phyloP scores from a whole-genome alignment of 2,888 invertebrate species.

The Cynaeus angustus region DNA sequence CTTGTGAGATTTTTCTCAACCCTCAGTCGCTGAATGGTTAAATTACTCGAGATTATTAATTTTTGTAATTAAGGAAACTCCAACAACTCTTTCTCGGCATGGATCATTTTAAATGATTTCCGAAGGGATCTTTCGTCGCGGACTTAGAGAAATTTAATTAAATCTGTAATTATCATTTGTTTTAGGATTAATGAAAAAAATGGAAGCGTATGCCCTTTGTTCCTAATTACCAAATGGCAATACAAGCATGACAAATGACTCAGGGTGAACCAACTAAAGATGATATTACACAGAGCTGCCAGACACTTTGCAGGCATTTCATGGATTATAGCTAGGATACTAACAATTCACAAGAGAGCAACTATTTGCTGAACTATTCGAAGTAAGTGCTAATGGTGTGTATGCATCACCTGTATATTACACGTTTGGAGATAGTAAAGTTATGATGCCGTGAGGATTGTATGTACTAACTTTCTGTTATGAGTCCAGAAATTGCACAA shows the following conservation, averaged over 20 bases:
- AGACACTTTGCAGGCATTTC: constrained; percentile 15
- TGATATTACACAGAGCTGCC: not conserved
- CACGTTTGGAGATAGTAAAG: constrained; percentile 1
- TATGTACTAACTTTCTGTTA: not conserved
- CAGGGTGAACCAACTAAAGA: not conserved
- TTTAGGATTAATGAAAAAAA: constrained; percentile 14
- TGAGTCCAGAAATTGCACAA: too few species aligned
- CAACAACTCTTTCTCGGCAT: too few species aligned
- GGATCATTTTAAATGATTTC: too few species aligned
- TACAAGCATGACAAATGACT: constrained; percentile 16
- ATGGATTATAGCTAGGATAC: constrained; percentile 14
- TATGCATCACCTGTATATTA: constrained; percentile 16
- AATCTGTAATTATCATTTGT: constrained; percentile 4
- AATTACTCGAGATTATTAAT: too few species aligned
- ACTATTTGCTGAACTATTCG: constrained; percentile 28
- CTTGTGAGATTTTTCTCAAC: not conserved
- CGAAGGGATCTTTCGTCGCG: too few species aligned
- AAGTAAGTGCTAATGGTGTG: constrained; percentile 16
- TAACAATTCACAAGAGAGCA: constrained; percentile 28
- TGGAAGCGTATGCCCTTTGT: not conserved
- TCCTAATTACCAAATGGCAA: constrained; percentile 10
- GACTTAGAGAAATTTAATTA: constrained; percentile 5
- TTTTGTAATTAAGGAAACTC: too few species aligned
- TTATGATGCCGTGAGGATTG: not conserved
- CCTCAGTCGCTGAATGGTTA: too few species aligned